A percentile compares a stretch with the other conserved stretches of the same genome.
phyloP scores from a whole-genome alignment of 35 echinoderm and acorn worm genomes.

The Apostichopus californicus region DNA sequence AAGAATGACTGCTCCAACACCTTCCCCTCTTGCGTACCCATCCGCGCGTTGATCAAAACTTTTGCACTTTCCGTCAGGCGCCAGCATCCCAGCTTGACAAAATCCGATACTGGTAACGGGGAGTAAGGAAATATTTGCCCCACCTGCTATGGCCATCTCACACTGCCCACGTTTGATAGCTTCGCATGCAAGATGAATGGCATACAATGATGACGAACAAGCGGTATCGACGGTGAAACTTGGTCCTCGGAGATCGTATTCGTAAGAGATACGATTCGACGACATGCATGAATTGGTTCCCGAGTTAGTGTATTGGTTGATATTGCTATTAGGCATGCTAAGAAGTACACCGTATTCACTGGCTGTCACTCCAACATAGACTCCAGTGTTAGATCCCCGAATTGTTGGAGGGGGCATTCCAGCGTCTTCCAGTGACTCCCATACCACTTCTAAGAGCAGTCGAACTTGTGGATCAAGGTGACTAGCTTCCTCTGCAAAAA shows the following conservation, averaged over 20 bases:
- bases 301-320: conserved; percentile 98
- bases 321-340: conserved; percentile 84
- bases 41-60: conserved; percentile 94
- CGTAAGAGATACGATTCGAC: conserved; percentile 93
- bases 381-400: conserved; percentile 89
- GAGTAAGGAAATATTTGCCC: conserved; percentile 81
- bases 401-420: conserved; percentile 74
- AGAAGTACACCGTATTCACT: conserved; percentile 84
- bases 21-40: conserved; percentile 93
- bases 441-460: conserved; percentile 88
- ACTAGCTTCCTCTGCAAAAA: conserved; percentile 87
- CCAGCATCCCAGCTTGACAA: conserved; percentile 95
- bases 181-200: conserved; percentile 90
- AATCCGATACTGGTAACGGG: conserved; percentile 93
- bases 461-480: conserved; percentile 95
- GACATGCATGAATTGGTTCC: conserved; percentile 88
- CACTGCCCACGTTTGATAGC: conserved; percentile 83
- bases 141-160: conserved; percentile 94
- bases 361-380: conserved; percentile 91
- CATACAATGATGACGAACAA: conserved; percentile 92
- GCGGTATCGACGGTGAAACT: conserved; percentile 93
- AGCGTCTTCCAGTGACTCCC: conserved; percentile 89
- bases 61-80: conserved; percentile 93
- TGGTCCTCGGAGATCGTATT: conserved; percentile 91
- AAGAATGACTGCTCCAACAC: conserved; percentile 82